A percentile compares a stretch with the other conserved stretches of the same genome.
Evolutionary conservation across 2,797 vertebrate species (phyloP).

Genomic region (Siniperca scherzeri): DNA sequence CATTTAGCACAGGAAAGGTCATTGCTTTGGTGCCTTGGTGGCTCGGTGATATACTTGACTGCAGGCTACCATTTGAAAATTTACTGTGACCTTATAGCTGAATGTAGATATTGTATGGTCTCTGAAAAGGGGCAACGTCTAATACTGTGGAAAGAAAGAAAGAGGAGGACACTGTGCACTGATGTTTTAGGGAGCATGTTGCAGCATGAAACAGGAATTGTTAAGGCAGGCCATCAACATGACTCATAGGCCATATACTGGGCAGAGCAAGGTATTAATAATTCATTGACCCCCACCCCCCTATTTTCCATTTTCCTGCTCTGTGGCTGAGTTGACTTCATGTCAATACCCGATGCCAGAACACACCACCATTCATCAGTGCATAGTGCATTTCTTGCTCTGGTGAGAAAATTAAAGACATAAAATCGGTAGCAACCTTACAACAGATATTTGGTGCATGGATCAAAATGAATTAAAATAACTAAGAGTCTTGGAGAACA

Average conservation of each 20-base stretch:
- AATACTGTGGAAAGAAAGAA: background rate
- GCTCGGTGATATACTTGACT: constrained; percentile 16
- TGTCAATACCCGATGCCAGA: constrained; percentile 62
- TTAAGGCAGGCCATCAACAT: constrained; percentile 60
- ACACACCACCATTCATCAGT: constrained; percentile 53
- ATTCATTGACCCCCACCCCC: constrained; percentile 65
- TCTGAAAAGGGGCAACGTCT: constrained; percentile 1
- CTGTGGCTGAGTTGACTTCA: constrained; percentile 52
- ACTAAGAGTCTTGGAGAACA: background rate
- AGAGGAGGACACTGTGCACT: background rate
- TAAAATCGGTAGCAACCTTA: constrained; percentile 18
- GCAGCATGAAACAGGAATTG: constrained; percentile 48
- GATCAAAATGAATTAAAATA: background rate
- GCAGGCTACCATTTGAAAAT: constrained; percentile 43
- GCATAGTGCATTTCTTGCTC: constrained; percentile 31
- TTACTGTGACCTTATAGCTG: constrained; percentile 45
- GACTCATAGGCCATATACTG: constrained; percentile 71
- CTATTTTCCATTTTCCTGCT: constrained; percentile 64
- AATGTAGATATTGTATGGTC: constrained; percentile 36
- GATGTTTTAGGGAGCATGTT: constrained; percentile 46
- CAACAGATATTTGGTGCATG: constrained; percentile 10
- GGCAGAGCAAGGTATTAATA: constrained; percentile 73
- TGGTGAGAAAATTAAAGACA: constrained; percentile 25
- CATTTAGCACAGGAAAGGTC: constrained; percentile 61
- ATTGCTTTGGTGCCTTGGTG: constrained; percentile 19